Conservation (phyloP, 2,113 vertebrate genomes). For the Oryzias melastigma region DNA sequence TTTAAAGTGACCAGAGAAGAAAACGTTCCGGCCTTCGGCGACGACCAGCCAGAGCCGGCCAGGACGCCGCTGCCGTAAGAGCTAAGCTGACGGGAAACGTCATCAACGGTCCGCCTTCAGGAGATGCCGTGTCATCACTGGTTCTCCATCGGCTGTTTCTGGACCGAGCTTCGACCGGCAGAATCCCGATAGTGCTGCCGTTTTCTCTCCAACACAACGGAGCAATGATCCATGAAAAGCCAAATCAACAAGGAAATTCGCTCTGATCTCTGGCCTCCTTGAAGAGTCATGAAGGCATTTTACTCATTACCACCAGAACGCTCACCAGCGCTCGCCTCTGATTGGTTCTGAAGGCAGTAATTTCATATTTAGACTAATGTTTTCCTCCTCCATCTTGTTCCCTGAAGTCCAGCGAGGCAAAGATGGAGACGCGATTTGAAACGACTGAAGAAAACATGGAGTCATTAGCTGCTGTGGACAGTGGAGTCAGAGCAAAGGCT, state of each 20-base stretch:
- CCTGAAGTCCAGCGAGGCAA: constrained; percentile 48
- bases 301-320: constrained; percentile 55
- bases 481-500: constrained; percentile 75
- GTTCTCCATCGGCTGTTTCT: constrained; percentile 53
- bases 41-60: constrained; percentile 13
- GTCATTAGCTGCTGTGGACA: constrained; percentile 69
- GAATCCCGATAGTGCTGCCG: constrained; percentile 39
- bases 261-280: constrained; percentile 56
- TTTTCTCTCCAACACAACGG: constrained; percentile 34
- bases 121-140: constrained; percentile 37
- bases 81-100: constrained; percentile 21
- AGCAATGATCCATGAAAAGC: constrained; percentile 63
- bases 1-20: constrained; percentile 57
- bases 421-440: constrained; percentile 52
- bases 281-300: constrained; percentile 59
- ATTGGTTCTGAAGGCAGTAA: constrained; percentile 73
- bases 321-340: constrained; percentile 65
- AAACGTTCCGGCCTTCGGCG: constrained; percentile 49
- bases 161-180: not conserved
- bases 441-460: constrained; percentile 65
- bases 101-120: constrained; percentile 9
- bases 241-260: constrained; percentile 68
- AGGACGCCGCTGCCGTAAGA: constrained; percentile 38
- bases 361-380: constrained; percentile 70
- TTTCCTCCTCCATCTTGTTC: constrained; percentile 49